Conservation (phyloP, 2,888 invertebrate species). For the Cheilosia impressa region DNA sequence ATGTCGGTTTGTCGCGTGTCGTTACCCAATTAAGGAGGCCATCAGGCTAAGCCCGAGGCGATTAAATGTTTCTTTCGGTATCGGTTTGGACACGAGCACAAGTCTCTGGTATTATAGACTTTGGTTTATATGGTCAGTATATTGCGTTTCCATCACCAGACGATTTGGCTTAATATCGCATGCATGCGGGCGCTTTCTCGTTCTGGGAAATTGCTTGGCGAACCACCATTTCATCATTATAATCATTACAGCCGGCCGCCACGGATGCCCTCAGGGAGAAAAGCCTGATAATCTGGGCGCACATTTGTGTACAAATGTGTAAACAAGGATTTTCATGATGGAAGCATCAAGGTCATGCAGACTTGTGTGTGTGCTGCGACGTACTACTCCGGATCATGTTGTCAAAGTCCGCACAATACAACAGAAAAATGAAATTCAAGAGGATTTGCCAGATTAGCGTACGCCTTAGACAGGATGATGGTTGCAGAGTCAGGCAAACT, state of each 20-base stretch:
- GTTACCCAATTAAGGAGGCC: neutral
- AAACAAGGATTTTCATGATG: neutral
- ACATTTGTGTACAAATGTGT: neutral
- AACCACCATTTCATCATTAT: slow-evolving; percentile 2
- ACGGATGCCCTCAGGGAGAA: neutral
- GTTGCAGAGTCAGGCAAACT: slow-evolving; percentile 50
- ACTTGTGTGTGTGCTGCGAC: slow-evolving; percentile 15
- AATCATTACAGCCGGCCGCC: neutral
- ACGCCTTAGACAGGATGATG: slow-evolving; percentile 9
- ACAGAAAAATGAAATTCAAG: slow-evolving; percentile 14
- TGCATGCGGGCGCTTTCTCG: slow-evolving; percentile 31
- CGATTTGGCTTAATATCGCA: slow-evolving; percentile 13
- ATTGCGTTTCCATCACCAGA: neutral
- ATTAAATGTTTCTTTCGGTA: slow-evolving; percentile 2
- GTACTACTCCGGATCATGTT: slow-evolving; percentile 38
- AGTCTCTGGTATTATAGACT: neutral
- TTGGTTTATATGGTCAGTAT: slow-evolving; percentile 2
- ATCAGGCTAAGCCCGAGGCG: slow-evolving; percentile 2
- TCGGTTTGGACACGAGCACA: too few species aligned
- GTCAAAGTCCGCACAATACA: slow-evolving; percentile 4
- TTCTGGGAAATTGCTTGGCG: slow-evolving; percentile 8
- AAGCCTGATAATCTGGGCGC: slow-evolving; percentile 3
- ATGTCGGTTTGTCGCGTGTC: neutral
- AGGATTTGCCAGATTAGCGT: slow-evolving; percentile 40
- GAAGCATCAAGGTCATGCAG: slow-evolving; percentile 42